phyloP scores from a whole-genome alignment of 2,797 vertebrate species.

The Petrocephalus sullivani region DNA sequence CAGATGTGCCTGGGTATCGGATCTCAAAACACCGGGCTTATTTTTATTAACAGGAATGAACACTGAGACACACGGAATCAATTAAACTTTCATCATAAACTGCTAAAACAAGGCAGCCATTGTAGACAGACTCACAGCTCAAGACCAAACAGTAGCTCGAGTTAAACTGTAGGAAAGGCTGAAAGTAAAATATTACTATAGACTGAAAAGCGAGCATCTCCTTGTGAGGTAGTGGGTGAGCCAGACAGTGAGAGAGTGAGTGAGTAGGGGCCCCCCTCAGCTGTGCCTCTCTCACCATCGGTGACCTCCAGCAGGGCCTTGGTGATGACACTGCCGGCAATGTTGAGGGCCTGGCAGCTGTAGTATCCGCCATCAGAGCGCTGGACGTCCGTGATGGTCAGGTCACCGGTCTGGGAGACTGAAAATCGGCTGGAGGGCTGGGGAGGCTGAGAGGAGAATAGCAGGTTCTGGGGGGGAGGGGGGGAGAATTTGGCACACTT shows the following conservation, averaged over 20 bases:
- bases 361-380: constrained; percentile 90
- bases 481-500: constrained; percentile 4
- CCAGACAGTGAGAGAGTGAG: background rate
- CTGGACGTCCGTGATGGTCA: constrained; percentile 89
- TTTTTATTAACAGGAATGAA: background rate
- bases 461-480: constrained; percentile 71
- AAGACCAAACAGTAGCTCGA: background rate
- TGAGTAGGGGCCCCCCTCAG: background rate
- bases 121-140: background rate
- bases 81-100: background rate
- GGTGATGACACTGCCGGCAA: constrained; percentile 96
- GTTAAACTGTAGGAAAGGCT: background rate
- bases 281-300: constrained; percentile 71
- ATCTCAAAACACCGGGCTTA: background rate
- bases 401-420: constrained; percentile 90
- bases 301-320: constrained; percentile 96
- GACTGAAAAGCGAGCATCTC: background rate
- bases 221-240: background rate
- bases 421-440: constrained; percentile 91
- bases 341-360: constrained; percentile 97
- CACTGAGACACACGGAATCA: background rate
- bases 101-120: background rate
- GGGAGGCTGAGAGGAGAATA: constrained; percentile 94
- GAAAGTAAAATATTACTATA: background rate
- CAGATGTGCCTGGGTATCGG: background rate